Percentiles rank a stretch among this genome's conserved stretches.
These are phyloP conservation scores for Champsocephalus gunnari DNA, from an alignment of 2,797 vertebrate genomes.

Conservation along the genomic window DNA sequence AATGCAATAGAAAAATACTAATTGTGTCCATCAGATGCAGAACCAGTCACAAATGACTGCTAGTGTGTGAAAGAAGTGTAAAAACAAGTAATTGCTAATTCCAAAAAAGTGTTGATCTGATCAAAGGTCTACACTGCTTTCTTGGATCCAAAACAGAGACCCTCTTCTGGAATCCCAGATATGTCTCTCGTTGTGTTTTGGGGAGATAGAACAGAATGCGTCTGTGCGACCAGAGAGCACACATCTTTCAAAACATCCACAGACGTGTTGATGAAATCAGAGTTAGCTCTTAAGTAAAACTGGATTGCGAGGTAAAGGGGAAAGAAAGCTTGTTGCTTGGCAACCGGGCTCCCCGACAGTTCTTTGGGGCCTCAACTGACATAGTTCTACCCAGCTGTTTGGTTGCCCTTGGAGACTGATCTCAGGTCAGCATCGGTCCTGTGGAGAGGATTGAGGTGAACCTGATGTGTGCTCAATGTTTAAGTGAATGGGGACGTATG, in stretches of 20 bases:
- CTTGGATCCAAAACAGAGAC: constrained; percentile 23
- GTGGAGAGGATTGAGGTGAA: constrained; percentile 36
- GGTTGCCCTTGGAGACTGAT: constrained; percentile 67
- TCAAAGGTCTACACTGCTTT: not conserved
- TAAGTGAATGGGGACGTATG: constrained; percentile 12
- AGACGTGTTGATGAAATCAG: constrained; percentile 63
- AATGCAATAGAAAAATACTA: not conserved
- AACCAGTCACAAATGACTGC: not conserved
- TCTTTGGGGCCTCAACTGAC: constrained; percentile 45
- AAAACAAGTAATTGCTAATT: not conserved
- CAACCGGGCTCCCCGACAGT: constrained; percentile 65
- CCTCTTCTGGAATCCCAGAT: constrained; percentile 32
- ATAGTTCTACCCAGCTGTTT: constrained; percentile 62
- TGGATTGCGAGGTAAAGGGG: constrained; percentile 40
- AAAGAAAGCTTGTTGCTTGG: constrained; percentile 63
- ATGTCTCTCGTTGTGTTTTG: constrained; percentile 24
- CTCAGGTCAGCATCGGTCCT: constrained; percentile 33
- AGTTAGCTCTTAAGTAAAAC: constrained; percentile 36
- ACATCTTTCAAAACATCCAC: constrained; percentile 51
- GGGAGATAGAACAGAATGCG: constrained; percentile 22
- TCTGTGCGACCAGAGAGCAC: constrained; percentile 39
- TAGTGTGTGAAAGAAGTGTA: not conserved
- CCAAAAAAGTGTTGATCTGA: not conserved
- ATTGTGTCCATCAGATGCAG: not conserved
- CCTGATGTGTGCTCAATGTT: constrained; percentile 18